Evolutionary conservation across 1,140 invertebrate genomes (phyloP).

Genomic region (Cryptotermes secundus): DNA sequence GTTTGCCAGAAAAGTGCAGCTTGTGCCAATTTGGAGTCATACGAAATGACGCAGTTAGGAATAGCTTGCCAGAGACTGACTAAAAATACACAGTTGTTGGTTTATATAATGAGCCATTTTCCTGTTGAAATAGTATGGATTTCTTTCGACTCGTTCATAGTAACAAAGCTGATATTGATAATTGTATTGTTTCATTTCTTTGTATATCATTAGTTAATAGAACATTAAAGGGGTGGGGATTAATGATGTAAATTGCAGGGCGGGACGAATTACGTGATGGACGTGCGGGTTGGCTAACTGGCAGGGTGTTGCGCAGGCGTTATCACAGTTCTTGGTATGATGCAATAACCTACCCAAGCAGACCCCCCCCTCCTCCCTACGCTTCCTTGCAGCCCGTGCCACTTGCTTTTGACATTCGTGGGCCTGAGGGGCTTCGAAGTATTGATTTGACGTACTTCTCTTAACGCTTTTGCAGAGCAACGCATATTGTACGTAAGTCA

Average conservation of each 20-base stretch:
- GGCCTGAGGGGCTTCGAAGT: background rate
- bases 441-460: background rate
- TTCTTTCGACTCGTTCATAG: too few relatives aligned
- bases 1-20: too few relatives aligned
- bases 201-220: background rate
- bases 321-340: background rate
- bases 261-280: background rate
- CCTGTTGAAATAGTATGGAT: too few relatives aligned
- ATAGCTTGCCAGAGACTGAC: too few relatives aligned
- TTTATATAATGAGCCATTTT: too few relatives aligned
- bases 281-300: slow-evolving; percentile 5
- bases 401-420: background rate
- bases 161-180: too few relatives aligned
- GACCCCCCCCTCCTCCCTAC: background rate
- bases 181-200: too few relatives aligned
- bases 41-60: too few relatives aligned
- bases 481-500: too few relatives aligned
- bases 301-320: slow-evolving; percentile 6
- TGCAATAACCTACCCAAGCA: background rate
- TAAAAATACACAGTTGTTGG: too few relatives aligned
- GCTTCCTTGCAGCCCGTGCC: background rate
- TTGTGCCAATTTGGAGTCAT: too few relatives aligned
- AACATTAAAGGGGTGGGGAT: background rate
- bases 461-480: too few relatives aligned
- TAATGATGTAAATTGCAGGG: background rate